Base-by-base conservation (phyloP, 2,797 vertebrate genomes). In the Urophycis tenuis region DNA sequence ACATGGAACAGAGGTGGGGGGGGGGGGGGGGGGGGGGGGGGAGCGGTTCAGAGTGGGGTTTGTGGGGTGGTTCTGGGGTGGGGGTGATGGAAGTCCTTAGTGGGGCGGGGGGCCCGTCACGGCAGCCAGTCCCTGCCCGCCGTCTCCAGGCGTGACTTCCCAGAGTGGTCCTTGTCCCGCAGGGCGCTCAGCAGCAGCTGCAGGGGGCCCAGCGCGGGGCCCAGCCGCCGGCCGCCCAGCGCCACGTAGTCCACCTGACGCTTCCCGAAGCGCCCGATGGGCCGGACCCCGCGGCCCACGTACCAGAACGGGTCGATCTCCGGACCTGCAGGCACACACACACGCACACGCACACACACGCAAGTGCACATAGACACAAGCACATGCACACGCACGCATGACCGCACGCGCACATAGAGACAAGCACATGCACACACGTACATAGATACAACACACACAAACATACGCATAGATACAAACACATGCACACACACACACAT, bases 261-360 rank as follows among this genome's bases (percentile, higher is more conserved):
- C 91, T 97, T 97, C 78, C 95, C 96, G 10, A 97, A 97, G 29
- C 95, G 93, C 2, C 95, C 95, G 0, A 97, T 96, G 82, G 95
- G 96, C 87, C 95, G 91, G 73, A 97, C 95, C 0, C 95, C 96
- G 4, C 95, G 95, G 0, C 93, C 95, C 83, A 97, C 93, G 0
- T 97, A 97, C 95, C 96, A 96, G 81, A 95, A 95, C 0, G 95
- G 95, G 84, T 96, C 94, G 0, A 97, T 97, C 88, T 97, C 94
- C 32, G 95, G 95, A 92, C 95, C 96, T 96, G 88, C 25, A 80
- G 81, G 90, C 82, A 25, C 25, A 29, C 10, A 29, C 10, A 29
- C 60, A 67, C 60, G 14, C 60, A 67, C 60, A 64, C 60, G 29
- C 60, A 64, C n/a, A n/a, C 53, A 64, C 5, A 64, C n/a, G 12